phyloP scores from a whole-genome alignment of 1,140 invertebrate genomes.

The Megalopta genalis region DNA sequence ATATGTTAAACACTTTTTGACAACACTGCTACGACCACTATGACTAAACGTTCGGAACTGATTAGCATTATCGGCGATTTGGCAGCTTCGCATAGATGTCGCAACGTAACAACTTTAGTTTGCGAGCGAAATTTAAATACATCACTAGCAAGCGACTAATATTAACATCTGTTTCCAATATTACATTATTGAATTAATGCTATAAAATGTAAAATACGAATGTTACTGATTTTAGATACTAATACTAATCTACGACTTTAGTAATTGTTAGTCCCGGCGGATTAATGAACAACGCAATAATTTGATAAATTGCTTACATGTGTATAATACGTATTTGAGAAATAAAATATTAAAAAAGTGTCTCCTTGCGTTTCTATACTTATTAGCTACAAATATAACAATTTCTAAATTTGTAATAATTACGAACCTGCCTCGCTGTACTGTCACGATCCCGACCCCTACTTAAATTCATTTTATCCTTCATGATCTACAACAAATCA shows the following conservation, averaged over 20 bases:
- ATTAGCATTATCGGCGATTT: constrained; percentile 26
- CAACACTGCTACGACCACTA: background rate
- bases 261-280: background rate
- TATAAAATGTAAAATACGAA: background rate
- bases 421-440: constrained; percentile 86
- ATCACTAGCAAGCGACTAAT: background rate
- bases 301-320: too few species aligned
- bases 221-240: too few species aligned
- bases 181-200: background rate
- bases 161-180: too few species aligned
- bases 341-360: background rate
- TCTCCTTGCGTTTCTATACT: background rate
- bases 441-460: constrained; percentile 88
- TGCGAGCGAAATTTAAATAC: constrained; percentile 22
- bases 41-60: constrained; percentile 4
- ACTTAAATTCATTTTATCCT: constrained; percentile 93
- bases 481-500: constrained; percentile 87
- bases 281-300: background rate
- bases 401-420: background rate
- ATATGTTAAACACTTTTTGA: background rate
- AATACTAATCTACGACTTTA: too few species aligned
- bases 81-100: constrained; percentile 30
- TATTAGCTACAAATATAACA: background rate
- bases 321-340: too few species aligned
- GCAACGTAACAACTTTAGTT: constrained; percentile 10